phyloP scores from a whole-genome alignment of 1,140 invertebrate species.

The Aethina tumida region DNA sequence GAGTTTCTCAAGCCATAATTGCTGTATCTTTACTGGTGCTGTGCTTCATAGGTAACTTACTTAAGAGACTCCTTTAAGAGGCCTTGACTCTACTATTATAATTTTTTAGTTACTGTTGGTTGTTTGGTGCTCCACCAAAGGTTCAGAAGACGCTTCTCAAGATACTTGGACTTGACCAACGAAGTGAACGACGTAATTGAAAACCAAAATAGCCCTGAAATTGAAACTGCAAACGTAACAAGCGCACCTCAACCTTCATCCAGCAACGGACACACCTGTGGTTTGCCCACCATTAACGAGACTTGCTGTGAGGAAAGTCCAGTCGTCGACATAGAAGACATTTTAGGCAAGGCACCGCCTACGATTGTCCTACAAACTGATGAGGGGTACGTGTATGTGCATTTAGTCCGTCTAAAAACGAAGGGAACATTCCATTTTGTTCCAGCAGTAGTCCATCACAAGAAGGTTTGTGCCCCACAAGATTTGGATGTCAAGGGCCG shows the following conservation, averaged over 20 bases:
- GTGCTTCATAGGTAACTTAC: slow-evolving; percentile 51
- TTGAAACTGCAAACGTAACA: slow-evolving; percentile 10
- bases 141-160: slow-evolving; percentile 38
- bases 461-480: slow-evolving; percentile 34
- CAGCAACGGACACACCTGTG: not conserved
- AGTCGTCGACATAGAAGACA: slow-evolving; percentile 62
- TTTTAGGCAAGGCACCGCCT: slow-evolving; percentile 27
- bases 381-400: slow-evolving; percentile 7
- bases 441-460: not conserved
- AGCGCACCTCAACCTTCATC: too few species aligned
- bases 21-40: slow-evolving; percentile 53
- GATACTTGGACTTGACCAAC: slow-evolving; percentile 36
- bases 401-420: not conserved
- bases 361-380: slow-evolving; percentile 1
- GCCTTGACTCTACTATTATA: slow-evolving; percentile 4
- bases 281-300: slow-evolving; percentile 28
- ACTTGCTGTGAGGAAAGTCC: slow-evolving; percentile 35
- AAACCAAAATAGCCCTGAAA: slow-evolving; percentile 10
- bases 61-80: not conserved
- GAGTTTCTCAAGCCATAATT: slow-evolving; percentile 58
- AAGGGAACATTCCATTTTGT: not conserved
- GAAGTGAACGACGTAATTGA: slow-evolving; percentile 27
- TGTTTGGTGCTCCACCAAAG: slow-evolving; percentile 64
- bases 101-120: slow-evolving; percentile 53
- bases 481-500: slow-evolving; percentile 38